Evolutionary conservation across 2,888 invertebrate genomes (phyloP), one percentile per base, ranked within the genome.

Genomic region (Dugesia japonica): DNA sequence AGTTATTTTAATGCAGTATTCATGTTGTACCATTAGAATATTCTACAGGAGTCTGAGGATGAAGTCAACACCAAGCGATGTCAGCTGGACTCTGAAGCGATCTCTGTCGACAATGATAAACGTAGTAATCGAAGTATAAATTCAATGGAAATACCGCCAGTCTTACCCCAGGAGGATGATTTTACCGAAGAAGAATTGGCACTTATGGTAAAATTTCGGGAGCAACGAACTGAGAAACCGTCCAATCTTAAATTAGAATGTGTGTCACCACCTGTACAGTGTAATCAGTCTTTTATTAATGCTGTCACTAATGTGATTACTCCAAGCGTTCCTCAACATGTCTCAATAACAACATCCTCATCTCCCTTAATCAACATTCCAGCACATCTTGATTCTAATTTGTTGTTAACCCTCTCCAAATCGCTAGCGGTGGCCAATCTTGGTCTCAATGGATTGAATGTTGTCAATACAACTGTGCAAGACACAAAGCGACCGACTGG

Each of bases 141-240:
- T 56, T 56, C 56, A n/a, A 56, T 56, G 56, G 56, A 56, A 56
- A 56, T 56, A 4, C 31, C 74, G 4, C 28, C 26, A 7, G 74
- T 33, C 1, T 17, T 73, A 13, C 74, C 74, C 1, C 33, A 38
- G 31, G 74, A 73, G 23, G 38, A 31, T 73, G 33, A 73, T 26
- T 73, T 73, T 23, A 73, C 74, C 1, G 74, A 73, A 23, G 74
- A 73, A 23, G 74, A 73, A 33, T 23, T 73, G 15, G 33, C 28
- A 4, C 23, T 73, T 7, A 73, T 73, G 74, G 74, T 38, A 17
- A 27, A 31, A 23, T 33, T 73, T 15, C 1, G 74, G 26, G 74
- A 73, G 33, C 28, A 73, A 17, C 31, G 74, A 56, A 20, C 20
- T 23, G 56, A 56, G n/a, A 56, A 56, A n/a, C 56, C 56, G 4